These are phyloP conservation scores for Aphelenchoides fujianensis DNA, from an alignment of 1,140 invertebrate genomes.

Conservation along the genomic window DNA sequence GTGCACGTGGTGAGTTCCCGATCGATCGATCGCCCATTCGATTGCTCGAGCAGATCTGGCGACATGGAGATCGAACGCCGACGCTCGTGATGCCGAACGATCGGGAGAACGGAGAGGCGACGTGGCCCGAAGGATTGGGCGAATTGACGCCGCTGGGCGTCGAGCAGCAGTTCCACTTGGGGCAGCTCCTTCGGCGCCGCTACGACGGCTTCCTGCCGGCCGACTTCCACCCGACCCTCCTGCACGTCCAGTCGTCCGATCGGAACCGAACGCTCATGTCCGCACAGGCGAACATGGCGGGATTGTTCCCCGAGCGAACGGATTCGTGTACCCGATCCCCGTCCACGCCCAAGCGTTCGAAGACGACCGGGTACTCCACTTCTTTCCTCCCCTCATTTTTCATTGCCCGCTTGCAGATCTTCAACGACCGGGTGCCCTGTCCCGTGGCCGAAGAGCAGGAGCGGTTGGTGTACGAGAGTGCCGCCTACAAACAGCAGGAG, in stretches of 20 bases:
- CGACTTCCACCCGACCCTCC: conserved; percentile 42
- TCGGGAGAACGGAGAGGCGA: conserved; percentile 31
- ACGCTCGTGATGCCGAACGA: conserved; percentile 40
- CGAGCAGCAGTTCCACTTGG: conserved; percentile 53
- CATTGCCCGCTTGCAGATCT: background rate
- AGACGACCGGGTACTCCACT: conserved; percentile 28
- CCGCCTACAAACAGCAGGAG: conserved; percentile 29
- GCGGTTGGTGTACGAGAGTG: conserved; percentile 21
- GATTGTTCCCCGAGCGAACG: conserved; percentile 59
- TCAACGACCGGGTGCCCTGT: conserved; percentile 20
- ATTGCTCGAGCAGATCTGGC: conserved; percentile 35
- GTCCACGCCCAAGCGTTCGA: conserved; percentile 44
- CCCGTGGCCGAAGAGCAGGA: conserved; percentile 34
- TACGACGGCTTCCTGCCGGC: conserved; percentile 50
- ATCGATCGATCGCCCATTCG: background rate
- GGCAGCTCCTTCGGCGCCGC: conserved; percentile 47
- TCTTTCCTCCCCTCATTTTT: conserved; percentile 8
- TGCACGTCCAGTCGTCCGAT: conserved; percentile 57
- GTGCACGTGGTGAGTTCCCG: conserved; percentile 33
- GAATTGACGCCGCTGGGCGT: conserved; percentile 49
- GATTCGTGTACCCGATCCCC: conserved; percentile 54
- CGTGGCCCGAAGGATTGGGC: conserved; percentile 54
- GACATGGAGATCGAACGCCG: conserved; percentile 59
- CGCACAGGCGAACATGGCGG: conserved; percentile 62
- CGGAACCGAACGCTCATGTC: conserved; percentile 62